Evolutionary conservation across 2,888 invertebrate species (phyloP).

Genomic region (Philereme transversata): DNA sequence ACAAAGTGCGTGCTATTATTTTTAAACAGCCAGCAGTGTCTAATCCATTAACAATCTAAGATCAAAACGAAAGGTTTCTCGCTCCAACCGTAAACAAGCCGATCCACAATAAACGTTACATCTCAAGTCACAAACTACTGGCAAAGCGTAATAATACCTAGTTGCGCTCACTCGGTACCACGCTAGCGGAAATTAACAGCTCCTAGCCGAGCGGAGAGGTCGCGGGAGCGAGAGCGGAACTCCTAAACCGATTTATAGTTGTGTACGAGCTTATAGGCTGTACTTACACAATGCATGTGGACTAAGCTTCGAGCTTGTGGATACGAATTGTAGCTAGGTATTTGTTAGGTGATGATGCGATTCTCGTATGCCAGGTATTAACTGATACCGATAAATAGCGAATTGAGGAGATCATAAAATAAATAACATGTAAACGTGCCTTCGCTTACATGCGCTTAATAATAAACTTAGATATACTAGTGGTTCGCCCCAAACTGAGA

Average conservation of each 20-base stretch:
- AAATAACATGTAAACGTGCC: too few relatives aligned
- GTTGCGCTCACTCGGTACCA: slow-evolving; percentile 70
- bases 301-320: slow-evolving; percentile 1
- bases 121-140: slow-evolving; percentile 75
- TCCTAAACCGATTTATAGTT: slow-evolving; percentile 59
- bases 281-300: slow-evolving; percentile 13
- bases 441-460: too few relatives aligned
- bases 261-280: slow-evolving; percentile 29
- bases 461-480: too few relatives aligned
- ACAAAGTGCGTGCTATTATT: too few relatives aligned
- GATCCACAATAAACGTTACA: slow-evolving; percentile 57
- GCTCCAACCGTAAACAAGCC: slow-evolving; percentile 29
- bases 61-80: slow-evolving; percentile 26
- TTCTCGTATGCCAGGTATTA: too few relatives aligned
- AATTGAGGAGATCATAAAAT: too few relatives aligned
- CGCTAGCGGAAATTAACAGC: slow-evolving; percentile 81
- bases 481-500: too few relatives aligned
- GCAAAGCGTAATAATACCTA: slow-evolving; percentile 77
- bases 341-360: too few relatives aligned
- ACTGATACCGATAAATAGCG: too few relatives aligned
- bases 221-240: slow-evolving; percentile 56
- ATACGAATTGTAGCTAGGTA: slow-evolving; percentile 12
- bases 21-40: too few relatives aligned
- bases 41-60: too few relatives aligned
- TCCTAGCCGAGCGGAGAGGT: slow-evolving; percentile 60